Evolutionary conservation across 2,888 invertebrate species (phyloP), one percentile per base, ranked within the genome.

Genomic region (Latrodectus hesperus): DNA sequence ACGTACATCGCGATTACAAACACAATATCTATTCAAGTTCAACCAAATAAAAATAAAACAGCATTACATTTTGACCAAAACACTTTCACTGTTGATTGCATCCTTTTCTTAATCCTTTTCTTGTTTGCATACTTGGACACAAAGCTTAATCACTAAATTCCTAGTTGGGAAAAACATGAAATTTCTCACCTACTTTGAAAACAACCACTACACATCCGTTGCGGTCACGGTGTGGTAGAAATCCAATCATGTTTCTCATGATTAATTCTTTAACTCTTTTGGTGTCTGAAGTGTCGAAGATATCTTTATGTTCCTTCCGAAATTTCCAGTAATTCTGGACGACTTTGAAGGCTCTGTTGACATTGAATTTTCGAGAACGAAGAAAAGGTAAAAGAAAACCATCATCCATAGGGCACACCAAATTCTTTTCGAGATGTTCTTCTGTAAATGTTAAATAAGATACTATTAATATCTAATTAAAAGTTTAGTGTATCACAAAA

Each of bases 351-450:
- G 96, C 95, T 95, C 96, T 95, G 3, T 95, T 95, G 65, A 96
- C 93, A 91, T 96, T 96, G 94, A 96, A 92, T 96, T 90, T 96
- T 92, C 96, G 96, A 84, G 95, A 94, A 14, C 96, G 94, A 74
- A 96, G 93, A 92, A 96, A 96, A 86, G 95, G 94, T 79, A 96
- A 93, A 68, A 96, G 93, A 92, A 95, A 90, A 1, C 17, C 49
- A 51, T 90, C 90, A 60, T 90, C 90, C 70, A 84, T 75, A 16
- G 78, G 82, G 9, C 68, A 53, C 10, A 60, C 26, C 9, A 88
- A 70, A 0, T 88, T 83, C 6, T 14, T 22, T 14, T 38, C 38
- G 38, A 38, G 38, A 6, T 38, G 38, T 38, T 88, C 87, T 9
- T 78, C 87, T 88, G 81, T 5, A 70, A 17, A 51, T 17, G 12